Percentiles rank a stretch among this genome's conserved stretches.
These are phyloP conservation scores for Thamnophis elegans DNA, from an alignment of 2,797 vertebrate species.

Conservation along the genomic window DNA sequence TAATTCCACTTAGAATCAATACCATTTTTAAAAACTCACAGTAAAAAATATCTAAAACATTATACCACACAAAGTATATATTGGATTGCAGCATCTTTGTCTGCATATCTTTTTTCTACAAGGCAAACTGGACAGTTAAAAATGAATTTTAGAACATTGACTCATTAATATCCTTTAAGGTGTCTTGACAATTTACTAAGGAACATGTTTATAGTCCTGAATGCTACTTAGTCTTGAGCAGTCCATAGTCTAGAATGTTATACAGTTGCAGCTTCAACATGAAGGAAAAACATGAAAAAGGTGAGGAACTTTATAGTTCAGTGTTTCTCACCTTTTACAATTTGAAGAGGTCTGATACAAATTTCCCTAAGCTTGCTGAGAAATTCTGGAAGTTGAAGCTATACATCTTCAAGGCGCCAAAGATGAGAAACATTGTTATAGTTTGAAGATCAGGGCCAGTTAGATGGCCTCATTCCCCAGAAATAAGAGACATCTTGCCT, in stretches of 20 bases:
- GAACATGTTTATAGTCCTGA: not conserved
- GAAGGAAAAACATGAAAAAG: not conserved
- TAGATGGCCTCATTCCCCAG: not conserved
- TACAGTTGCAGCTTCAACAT: not conserved
- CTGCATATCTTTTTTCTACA: not conserved
- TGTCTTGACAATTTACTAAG: not conserved
- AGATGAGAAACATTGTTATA: not conserved
- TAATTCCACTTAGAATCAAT: not conserved
- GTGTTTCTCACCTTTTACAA: not conserved
- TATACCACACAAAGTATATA: not conserved
- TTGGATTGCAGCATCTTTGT: not conserved
- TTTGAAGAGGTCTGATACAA: not conserved
- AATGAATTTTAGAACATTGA: not conserved
- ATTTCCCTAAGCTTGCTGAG: not conserved
- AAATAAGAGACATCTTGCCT: not conserved
- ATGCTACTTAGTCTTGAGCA: not conserved
- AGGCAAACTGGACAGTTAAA: not conserved
- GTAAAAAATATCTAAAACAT: not conserved
- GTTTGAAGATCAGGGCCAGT: not conserved
- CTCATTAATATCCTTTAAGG: not conserved
- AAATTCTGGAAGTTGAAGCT: not conserved
- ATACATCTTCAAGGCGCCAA: not conserved
- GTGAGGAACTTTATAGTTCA: not conserved
- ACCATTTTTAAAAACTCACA: not conserved
- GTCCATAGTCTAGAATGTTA: not conserved